Percentiles rank a stretch among this genome's conserved stretches.
Conservation (phyloP, 2,113 vertebrate species). For the Polypterus bichir region DNA sequence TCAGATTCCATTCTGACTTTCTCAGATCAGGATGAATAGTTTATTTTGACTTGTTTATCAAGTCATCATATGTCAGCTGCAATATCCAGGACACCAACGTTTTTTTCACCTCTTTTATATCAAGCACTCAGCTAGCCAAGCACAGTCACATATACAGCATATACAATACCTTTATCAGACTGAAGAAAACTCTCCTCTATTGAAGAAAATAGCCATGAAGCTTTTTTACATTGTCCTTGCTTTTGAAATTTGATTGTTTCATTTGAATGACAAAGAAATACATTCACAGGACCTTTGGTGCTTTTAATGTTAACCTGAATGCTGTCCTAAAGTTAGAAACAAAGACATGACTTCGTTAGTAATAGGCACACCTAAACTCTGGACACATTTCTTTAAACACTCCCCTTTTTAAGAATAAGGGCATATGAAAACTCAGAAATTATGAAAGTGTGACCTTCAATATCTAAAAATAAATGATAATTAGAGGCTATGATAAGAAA, state of each 20-base stretch:
- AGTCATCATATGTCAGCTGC: too few relatives aligned
- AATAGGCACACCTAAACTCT: not conserved
- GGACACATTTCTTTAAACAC: not conserved
- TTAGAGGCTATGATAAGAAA: not conserved
- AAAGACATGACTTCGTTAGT: not conserved
- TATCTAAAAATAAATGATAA: not conserved
- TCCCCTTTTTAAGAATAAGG: not conserved
- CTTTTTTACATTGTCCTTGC: not conserved
- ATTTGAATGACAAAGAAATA: constrained; percentile 58
- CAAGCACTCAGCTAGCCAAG: too few relatives aligned
- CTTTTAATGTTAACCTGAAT: constrained; percentile 73
- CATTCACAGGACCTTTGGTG: constrained; percentile 63
- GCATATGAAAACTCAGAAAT: not conserved
- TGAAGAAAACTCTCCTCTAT: constrained; percentile 33
- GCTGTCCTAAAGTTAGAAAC: constrained; percentile 48
- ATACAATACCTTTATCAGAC: too few relatives aligned
- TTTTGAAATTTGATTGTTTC: not conserved
- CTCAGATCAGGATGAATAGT: too few relatives aligned
- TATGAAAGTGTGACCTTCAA: not conserved
- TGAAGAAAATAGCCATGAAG: constrained; percentile 22
- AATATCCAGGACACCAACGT: too few relatives aligned
- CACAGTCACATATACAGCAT: too few relatives aligned
- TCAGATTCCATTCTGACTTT: too few relatives aligned
- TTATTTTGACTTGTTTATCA: too few relatives aligned
- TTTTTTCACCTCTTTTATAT: too few relatives aligned